Evolutionary conservation across 2,797 vertebrate genomes (phyloP).

Genomic region (Protonibea diacanthus): DNA sequence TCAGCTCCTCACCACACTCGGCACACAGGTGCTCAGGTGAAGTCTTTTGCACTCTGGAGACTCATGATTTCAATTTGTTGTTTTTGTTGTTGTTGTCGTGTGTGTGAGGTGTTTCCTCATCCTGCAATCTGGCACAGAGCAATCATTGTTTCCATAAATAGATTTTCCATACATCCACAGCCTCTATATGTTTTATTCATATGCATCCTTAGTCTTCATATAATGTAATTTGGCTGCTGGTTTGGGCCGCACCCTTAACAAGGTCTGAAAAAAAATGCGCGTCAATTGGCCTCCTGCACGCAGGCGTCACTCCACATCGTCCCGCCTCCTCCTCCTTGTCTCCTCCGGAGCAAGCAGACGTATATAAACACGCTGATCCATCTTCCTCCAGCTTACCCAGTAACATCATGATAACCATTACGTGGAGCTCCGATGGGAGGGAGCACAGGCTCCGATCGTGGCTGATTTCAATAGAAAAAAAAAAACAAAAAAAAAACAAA

Average conservation of each 20-base stretch:
- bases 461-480: slow-evolving; percentile 58
- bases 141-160: not conserved
- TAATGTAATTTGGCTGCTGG: slow-evolving; percentile 61
- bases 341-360: slow-evolving; percentile 72
- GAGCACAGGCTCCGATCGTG: slow-evolving; percentile 59
- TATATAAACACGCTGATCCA: slow-evolving; percentile 82
- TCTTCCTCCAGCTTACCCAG: slow-evolving; percentile 81
- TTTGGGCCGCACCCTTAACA: slow-evolving; percentile 80
- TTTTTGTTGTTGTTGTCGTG: not conserved
- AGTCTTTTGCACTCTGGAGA: slow-evolving; percentile 23
- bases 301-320: slow-evolving; percentile 72
- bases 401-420: slow-evolving; percentile 78
- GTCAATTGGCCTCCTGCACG: slow-evolving; percentile 69
- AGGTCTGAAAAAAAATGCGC: slow-evolving; percentile 60
- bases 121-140: not conserved
- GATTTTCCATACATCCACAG: slow-evolving; percentile 10
- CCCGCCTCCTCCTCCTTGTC: slow-evolving; percentile 74
- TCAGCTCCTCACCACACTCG: slow-evolving; percentile 19
- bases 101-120: slow-evolving; percentile 1
- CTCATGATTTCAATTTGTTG: slow-evolving; percentile 29
- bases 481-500: slow-evolving; percentile 41
- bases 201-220: slow-evolving; percentile 60
- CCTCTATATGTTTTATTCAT: slow-evolving; percentile 47
- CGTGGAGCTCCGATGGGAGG: slow-evolving; percentile 74
- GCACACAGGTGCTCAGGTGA: slow-evolving; percentile 28